These are phyloP conservation scores for Apotomis turbidana DNA, from an alignment of 2,888 invertebrate genomes.

Conservation along the genomic window DNA sequence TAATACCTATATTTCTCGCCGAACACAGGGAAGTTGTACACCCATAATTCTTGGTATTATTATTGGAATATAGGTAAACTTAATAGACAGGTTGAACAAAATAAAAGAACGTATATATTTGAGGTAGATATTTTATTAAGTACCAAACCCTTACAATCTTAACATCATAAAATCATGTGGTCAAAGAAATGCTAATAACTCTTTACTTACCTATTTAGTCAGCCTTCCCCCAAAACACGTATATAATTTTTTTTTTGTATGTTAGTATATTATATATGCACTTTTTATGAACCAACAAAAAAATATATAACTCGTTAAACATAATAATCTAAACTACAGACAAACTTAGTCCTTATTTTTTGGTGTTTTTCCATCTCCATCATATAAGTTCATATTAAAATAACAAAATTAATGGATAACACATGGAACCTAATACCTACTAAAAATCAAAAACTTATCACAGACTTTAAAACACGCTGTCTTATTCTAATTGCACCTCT, in stretches of 20 bases:
- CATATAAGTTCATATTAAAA: neutral
- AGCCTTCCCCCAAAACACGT: neutral
- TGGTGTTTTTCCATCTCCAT: slow-evolving; percentile 8
- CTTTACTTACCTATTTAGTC: neutral
- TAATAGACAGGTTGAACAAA: neutral
- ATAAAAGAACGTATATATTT: neutral
- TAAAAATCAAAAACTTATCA: neutral
- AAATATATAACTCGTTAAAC: no score
- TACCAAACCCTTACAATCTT: slow-evolving; percentile 13
- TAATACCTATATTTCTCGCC: no score
- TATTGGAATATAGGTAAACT: no score
- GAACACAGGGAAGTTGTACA: no score
- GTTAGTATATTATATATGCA: no score
- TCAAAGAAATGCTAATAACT: neutral
- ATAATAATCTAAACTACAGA: no score
- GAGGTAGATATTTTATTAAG: slow-evolving; percentile 37
- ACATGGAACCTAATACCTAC: no score
- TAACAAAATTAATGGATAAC: neutral
- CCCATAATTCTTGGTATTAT: no score
- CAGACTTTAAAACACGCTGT: neutral
- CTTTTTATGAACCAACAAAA: no score
- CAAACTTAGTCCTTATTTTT: neutral
- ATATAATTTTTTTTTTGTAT: no score
- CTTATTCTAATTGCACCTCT: no score
- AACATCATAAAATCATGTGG: no score